Conservation (phyloP, 2,797 vertebrate species). For the Hoplostethus atlanticus region DNA sequence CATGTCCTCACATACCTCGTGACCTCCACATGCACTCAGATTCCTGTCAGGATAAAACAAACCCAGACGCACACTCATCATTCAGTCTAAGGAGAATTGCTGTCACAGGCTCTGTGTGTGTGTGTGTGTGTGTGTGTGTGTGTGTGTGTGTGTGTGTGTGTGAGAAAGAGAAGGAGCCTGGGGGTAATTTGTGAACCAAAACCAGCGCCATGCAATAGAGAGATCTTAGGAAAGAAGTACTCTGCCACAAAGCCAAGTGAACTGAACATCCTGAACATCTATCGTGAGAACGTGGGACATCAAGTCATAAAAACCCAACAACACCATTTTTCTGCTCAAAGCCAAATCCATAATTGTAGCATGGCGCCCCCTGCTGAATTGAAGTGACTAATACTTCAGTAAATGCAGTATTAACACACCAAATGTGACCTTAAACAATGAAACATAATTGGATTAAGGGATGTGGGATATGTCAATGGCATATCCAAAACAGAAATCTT, state of each 20-base stretch:
- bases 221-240: no score
- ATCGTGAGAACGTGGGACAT: neutral
- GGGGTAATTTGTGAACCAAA: no score
- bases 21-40: slow-evolving; percentile 95
- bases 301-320: neutral
- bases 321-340: neutral
- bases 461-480: no score
- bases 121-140: slow-evolving; percentile 9
- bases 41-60: slow-evolving; percentile 84
- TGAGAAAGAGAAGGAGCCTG: neutral
- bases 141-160: neutral
- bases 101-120: slow-evolving; percentile 2
- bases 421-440: neutral
- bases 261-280: no score
- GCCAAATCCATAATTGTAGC: neutral
- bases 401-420: neutral
- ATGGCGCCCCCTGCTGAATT: slow-evolving; percentile 45
- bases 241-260: no score
- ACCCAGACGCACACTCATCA: slow-evolving; percentile 47
- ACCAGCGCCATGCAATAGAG: no score
- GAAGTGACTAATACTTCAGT: neutral
- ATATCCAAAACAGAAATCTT: no score
- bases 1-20: slow-evolving; percentile 98
- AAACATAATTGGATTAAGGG: neutral
- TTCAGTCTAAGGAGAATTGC: slow-evolving; percentile 1